A percentile compares a stretch with the other conserved stretches of the same genome.
Evolutionary conservation across 2,888 invertebrate genomes (phyloP).

Genomic region (Drosophila kuntzei): DNA sequence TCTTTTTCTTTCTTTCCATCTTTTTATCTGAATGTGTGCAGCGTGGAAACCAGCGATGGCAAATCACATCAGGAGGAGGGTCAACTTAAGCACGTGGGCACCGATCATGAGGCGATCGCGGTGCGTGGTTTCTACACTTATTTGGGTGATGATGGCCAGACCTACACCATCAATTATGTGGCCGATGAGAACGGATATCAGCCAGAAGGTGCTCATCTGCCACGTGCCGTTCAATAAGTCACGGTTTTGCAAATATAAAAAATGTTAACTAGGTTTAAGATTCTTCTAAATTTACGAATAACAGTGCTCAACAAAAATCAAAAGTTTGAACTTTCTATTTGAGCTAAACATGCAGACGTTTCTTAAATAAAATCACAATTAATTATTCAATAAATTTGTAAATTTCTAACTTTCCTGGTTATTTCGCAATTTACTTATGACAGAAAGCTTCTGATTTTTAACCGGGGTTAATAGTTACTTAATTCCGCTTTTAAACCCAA

Average conservation of each 20-base stretch:
- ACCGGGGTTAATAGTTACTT: background rate
- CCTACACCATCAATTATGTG: slow-evolving; percentile 86
- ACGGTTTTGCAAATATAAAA: background rate
- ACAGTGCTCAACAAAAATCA: background rate
- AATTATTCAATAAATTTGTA: background rate
- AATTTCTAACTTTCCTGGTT: background rate
- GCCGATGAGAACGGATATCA: slow-evolving; percentile 85
- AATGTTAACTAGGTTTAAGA: slow-evolving; percentile 76
- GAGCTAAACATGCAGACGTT: background rate
- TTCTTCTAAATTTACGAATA: slow-evolving; percentile 15
- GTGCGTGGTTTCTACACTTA: slow-evolving; percentile 88
- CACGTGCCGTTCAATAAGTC: slow-evolving; percentile 73
- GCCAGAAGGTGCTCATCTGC: slow-evolving; percentile 85
- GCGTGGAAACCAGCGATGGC: slow-evolving; percentile 89
- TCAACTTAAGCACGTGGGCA: slow-evolving; percentile 87
- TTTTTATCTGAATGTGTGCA: slow-evolving; percentile 64
- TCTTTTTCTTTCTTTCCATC: slow-evolving; percentile 2
- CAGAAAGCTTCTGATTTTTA: background rate
- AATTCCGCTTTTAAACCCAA: background rate
- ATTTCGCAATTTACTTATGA: background rate
- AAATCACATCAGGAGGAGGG: slow-evolving; percentile 88
- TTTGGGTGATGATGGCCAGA: slow-evolving; percentile 87
- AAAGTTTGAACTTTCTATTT: background rate
- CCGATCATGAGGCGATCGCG: slow-evolving; percentile 88
- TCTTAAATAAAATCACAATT: background rate